Evolutionary conservation across 1,140 invertebrate species (phyloP), one percentile per base, ranked within the genome.

Genomic region (Hylaeus anthracinus): DNA sequence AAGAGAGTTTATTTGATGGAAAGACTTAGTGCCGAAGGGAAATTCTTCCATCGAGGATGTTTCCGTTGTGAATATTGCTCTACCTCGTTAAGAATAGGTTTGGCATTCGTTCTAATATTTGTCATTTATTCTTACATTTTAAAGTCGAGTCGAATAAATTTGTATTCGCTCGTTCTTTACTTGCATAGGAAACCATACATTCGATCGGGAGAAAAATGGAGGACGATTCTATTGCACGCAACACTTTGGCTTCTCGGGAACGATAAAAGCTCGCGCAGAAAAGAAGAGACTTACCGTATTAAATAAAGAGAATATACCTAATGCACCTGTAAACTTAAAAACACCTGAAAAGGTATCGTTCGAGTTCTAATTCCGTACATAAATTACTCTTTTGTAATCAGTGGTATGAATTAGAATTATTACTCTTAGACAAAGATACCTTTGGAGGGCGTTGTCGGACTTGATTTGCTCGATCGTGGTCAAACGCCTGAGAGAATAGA

Each of bases 1-100:
- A 97, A 97, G 92, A 94, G 97, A 15, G 98, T 98, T 48, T 98
- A 98, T 90, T 94, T 98, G 15, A 97, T 98, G 95, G 97, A 98
- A 92, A 94, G 97, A 78, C 94, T 98, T 86, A 97, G 95, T 88
- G 96, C 97, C 5, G 97, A 98, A 94, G 97, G 97, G 60, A 95
- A 96, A 88, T 97, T 97, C 88, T 97, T 98, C 91, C 98, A 98
- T 94, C 94, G 97, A 65, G 96, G 96, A 76, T 98, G 97, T 91
- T 97, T 98, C 88, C 95, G 95, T 70, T 96, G 96, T 91, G 95
- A 97, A 92, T 97, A 96, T 91, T 97, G 96, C 86, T 94, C 95
- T 78, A 95, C 95, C 69, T 95, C 94, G 37, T 94, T 97, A 45
- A 94, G 96, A 81, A 94, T 97, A 81, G 96, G 96, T 94, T 95